phyloP scores from a whole-genome alignment of 2,888 invertebrate species.

The Limnephilus auricula region DNA sequence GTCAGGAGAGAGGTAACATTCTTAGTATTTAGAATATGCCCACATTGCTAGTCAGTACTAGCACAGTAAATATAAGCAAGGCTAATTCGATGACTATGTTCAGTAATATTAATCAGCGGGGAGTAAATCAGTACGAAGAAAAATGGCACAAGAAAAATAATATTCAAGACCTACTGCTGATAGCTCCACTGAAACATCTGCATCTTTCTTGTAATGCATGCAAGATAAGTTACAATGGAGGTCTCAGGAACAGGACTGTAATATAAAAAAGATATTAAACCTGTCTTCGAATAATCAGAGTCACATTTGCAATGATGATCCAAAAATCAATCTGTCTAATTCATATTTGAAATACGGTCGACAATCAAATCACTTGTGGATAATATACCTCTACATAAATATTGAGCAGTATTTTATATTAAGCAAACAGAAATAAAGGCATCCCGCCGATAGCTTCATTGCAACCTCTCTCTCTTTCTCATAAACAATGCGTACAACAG shows the following conservation, averaged over 20 bases:
- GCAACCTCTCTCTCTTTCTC: not conserved
- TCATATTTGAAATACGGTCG: not conserved
- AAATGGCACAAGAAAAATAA: not conserved
- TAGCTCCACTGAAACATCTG: not conserved
- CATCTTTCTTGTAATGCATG: not conserved
- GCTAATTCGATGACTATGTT: constrained; percentile 21
- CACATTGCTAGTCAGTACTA: constrained; percentile 15
- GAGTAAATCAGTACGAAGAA: not conserved
- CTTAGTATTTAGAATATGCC: constrained; percentile 3
- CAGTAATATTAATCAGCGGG: not conserved
- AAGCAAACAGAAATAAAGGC: not conserved
- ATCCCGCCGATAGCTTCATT: not conserved
- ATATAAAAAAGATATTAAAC: not conserved
- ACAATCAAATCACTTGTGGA: not conserved
- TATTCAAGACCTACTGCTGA: not conserved
- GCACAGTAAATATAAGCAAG: constrained; percentile 15
- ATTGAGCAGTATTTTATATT: not conserved
- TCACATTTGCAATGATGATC: not conserved
- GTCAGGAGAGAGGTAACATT: not conserved
- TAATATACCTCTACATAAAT: not conserved
- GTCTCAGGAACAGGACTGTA: not conserved
- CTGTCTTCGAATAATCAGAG: not conserved
- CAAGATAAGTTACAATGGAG: not conserved
- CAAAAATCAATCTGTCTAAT: not conserved
- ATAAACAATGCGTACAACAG: not conserved